Base-by-base conservation (phyloP, 2,113 vertebrate genomes). In the Pantherophis guttatus region DNA sequence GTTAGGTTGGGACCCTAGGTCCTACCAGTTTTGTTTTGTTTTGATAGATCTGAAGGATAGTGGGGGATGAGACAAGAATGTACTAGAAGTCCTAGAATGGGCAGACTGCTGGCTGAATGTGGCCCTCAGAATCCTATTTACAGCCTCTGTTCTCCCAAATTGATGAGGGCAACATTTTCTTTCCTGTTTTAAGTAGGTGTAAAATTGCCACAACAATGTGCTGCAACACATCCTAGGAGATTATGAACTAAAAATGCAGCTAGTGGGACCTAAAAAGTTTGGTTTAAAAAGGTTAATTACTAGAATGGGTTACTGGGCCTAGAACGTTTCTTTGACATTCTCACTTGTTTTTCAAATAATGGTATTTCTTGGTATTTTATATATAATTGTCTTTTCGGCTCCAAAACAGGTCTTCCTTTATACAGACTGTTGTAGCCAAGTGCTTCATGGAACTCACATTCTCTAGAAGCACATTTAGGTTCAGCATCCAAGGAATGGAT, bases 391-490 rank as follows among this genome's bases (percentile, higher is more conserved):
- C 17, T 95, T 96, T 96, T 92, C 97, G 92, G 94, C 17, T 52
- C 85, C 29, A 50, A 65, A 92, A 95, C 97, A 99, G 99, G 97
- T 98, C 97, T 95, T 95, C 94, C 6, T 99, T 99, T 95, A 15
- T 99, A 93, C 98, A 99, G 96, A 98, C 93, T 33, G 88, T 96
- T 2, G 3, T 99, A 92, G 98, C 98, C 92, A 98, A 97, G 95
- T 98, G 98, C 95, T 97, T 99, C 94, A 52, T 98, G 96, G 97
- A 98, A 70, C 96, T 99, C 70, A 98, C 98, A 15, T 97, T 97
- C 94, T 94, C 98, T 1, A 98, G 98, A 97, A 99, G 98, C 95
- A 98, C 97, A 0, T 99, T 99, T 96, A 98, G 98, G 95, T 99
- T 99, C 96, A 97, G 96, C 6, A 59, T 99, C 96, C 98, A 99